Evolutionary conservation across 2,113 vertebrate genomes (phyloP).

Genomic region (Silurus asotus): DNA sequence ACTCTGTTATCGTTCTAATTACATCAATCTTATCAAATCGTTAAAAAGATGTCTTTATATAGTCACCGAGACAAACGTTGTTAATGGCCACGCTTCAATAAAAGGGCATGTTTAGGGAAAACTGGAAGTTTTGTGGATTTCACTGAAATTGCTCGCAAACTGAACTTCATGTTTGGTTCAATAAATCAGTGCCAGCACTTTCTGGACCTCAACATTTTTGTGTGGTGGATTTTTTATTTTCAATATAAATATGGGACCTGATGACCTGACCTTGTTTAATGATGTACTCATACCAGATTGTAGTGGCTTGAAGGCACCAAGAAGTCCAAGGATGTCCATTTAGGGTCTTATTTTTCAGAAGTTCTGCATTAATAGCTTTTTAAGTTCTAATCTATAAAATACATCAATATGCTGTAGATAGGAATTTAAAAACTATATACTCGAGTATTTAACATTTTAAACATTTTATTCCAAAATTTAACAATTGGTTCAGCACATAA

Average conservation of each 20-base stretch:
- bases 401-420: too few species aligned
- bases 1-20: slow-evolving; percentile 48
- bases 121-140: slow-evolving; percentile 44
- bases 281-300: neutral
- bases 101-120: slow-evolving; percentile 53
- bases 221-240: slow-evolving; percentile 23
- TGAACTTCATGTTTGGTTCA: slow-evolving; percentile 60
- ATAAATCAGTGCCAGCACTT: slow-evolving; percentile 72
- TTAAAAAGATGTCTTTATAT: slow-evolving; percentile 25
- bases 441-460: too few species aligned
- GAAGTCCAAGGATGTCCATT: too few species aligned
- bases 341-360: neutral
- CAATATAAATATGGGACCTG: neutral
- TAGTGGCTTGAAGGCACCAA: neutral
- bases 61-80: neutral
- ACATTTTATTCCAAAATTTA: too few species aligned
- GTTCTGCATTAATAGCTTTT: neutral
- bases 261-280: neutral
- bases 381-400: neutral
- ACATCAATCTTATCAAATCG: slow-evolving; percentile 31
- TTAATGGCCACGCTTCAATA: neutral
- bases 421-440: too few species aligned
- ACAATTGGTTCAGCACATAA: too few species aligned
- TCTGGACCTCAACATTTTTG: slow-evolving; percentile 58
- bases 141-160: slow-evolving; percentile 52